Evolutionary conservation across 2,797 vertebrate genomes (phyloP).

Genomic region (Sus cebifrons): DNA sequence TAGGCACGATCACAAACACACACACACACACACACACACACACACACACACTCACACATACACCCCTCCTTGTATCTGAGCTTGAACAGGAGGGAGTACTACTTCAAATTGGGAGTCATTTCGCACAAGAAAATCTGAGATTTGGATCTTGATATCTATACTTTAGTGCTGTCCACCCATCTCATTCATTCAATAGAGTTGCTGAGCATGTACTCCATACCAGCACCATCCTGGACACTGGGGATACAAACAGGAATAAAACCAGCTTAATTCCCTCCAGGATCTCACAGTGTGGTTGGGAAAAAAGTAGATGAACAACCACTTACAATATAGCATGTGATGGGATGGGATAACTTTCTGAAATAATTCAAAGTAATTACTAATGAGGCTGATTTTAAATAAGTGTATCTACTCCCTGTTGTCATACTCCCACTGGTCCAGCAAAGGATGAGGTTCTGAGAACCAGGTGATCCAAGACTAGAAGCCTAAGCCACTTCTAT

Average conservation of each 20-base stretch:
- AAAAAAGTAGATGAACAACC: not conserved
- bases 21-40: not conserved
- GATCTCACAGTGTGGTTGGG: not conserved
- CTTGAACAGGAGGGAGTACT: not conserved
- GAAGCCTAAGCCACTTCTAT: not conserved
- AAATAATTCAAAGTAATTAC: constrained; percentile 47
- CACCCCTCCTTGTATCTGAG: not conserved
- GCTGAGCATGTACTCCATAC: not conserved
- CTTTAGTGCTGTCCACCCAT: not conserved
- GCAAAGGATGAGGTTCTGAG: constrained; percentile 7
- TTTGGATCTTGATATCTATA: not conserved
- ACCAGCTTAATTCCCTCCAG: not conserved
- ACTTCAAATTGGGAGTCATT: constrained; percentile 37
- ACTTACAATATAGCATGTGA: not conserved
- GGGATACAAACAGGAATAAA: constrained; percentile 13
- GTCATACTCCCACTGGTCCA: not conserved
- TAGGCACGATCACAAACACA: not conserved
- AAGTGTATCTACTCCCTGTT: not conserved
- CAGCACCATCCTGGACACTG: not conserved
- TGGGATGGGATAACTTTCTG: not conserved
- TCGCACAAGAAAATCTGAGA: constrained; percentile 31
- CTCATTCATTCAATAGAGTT: not conserved
- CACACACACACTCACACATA: not conserved
- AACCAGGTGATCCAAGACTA: not conserved
- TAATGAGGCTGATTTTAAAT: constrained; percentile 51